Conservation (phyloP, 2,888 invertebrate genomes). For the Spodoptera picta region DNA sequence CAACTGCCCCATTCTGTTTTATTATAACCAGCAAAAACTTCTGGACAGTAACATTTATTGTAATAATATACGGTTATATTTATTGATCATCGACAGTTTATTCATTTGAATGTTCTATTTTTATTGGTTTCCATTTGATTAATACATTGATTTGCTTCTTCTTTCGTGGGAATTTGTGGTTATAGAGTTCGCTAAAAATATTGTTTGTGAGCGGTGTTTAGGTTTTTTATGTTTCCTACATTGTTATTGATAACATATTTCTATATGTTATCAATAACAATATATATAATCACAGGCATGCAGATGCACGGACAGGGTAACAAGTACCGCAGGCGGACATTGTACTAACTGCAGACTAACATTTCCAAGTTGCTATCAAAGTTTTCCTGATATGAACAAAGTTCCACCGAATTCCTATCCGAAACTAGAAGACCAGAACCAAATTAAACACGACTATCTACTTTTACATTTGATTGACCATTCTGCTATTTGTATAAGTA, state of each 20-base stretch:
- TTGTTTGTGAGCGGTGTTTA: too few species aligned
- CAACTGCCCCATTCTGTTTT: too few species aligned
- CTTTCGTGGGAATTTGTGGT: neutral
- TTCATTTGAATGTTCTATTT: too few species aligned
- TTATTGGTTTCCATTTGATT: neutral
- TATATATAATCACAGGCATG: constrained; percentile 1
- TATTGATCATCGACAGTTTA: too few species aligned
- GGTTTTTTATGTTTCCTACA: constrained; percentile 3
- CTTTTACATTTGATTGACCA: constrained; percentile 23
- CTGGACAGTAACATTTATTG: too few species aligned
- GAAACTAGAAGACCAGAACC: constrained; percentile 33
- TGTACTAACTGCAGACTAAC: constrained; percentile 41
- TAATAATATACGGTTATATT: too few species aligned
- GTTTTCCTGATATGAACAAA: constrained; percentile 47
- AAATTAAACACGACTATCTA: constrained; percentile 30
- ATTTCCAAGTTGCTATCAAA: constrained; percentile 48
- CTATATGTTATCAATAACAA: too few species aligned
- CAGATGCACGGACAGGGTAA: constrained; percentile 18
- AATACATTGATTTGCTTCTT: neutral
- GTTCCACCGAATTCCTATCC: constrained; percentile 45
- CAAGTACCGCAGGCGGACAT: constrained; percentile 32
- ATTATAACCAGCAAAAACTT: too few species aligned
- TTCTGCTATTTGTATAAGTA: neutral
- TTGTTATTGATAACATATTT: neutral
- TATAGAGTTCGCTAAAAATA: too few species aligned